Evolutionary conservation across 2,113 vertebrate species (phyloP), one percentile per base, ranked within the genome.

Genomic region (Mormyrus iriodes): DNA sequence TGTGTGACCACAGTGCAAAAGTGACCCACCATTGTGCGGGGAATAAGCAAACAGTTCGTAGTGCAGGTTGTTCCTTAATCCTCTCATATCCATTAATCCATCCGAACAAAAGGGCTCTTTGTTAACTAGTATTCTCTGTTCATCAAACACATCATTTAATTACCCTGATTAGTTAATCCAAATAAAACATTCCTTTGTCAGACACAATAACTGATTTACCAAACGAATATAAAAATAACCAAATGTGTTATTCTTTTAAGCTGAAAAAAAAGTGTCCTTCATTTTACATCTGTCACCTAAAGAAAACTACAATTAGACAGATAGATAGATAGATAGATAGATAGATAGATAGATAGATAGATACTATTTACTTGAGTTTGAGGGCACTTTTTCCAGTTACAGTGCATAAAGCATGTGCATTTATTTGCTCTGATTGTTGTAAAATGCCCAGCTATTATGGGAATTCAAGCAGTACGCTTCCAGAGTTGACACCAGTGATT

Each of bases 401-500:
- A 39, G 13, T 79, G 42, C 15, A 76, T 76, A 7, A 4, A 42
- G 69, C 82, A 27, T 44, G 3, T 85, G 12, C 44, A n/a, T 42
- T 79, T 19, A 79, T 1, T 39, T 79, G 35, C 15, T 42, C 35
- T 42, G 35, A 42, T 76, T 76, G 39, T 76, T 79, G 15, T 0
- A 42, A 79, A 79, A 79, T 35, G 35, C 39, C 69, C 69, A 76
- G 69, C 21, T 48, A 46, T 44, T 48, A n/a, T 46, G 79, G 79
- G 79, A n/a, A 51, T 76, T 90, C 13, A 79, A 42, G 82, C 87
- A 85, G 88, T 79, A 69, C 19, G 44, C 65, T 90, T 48, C 44
- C 82, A 48, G 21, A 79, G 73, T 42, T 79, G 73, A 79, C 73
- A 84, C 79, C 46, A 44, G 82, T 88, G 88, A 88, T 90, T 90